Evolutionary conservation across 2,888 invertebrate species (phyloP), one percentile per base, ranked within the genome.

Genomic region (Scrobipalpa atriplicella): DNA sequence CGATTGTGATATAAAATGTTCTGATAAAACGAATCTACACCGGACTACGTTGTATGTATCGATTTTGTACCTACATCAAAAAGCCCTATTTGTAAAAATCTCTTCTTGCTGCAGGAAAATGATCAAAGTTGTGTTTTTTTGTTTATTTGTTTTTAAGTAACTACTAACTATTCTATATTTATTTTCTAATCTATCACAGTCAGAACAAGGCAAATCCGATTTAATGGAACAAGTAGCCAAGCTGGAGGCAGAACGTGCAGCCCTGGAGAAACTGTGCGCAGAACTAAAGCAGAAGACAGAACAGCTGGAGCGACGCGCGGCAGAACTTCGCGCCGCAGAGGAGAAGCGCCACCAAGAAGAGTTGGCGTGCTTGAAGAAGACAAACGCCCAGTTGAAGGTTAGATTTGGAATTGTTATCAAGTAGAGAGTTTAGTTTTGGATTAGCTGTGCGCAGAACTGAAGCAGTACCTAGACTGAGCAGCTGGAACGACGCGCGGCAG

Each of bases 331-430:
- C 16, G 95, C 96, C 62, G 97, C 98, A 0, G 98, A 98, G 80
- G 98, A 98, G 83, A 97, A 97, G 84, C 97, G 98, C 78, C 97
- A 98, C 80, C 95, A 95, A 51, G 99, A 99, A 83, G 99, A 99
- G 86, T 95, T 98, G 65, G 94, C 97, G 63, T 98, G 98, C 81
- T 93, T 98, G 68, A 98, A 98, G 92, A 97, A 98, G 86, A 98
- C 98, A 0, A 99, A 98, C 83, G 96, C 97, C 72, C 98, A 99
- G 82, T 93, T 99, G 10, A 99, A 98, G 95, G 97, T 96, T 81
- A 62, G 39, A 9, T 60, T 84, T 96, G 43, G 95, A 95, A 75
- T 94, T 94, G 72, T 94, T 94, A 71, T 92, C 29, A 29, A 29
- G 29, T 29, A 29, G 29, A 29, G 5, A 3, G 29, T 29, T 29